Evolutionary conservation across 37 sponge, comb jelly and placozoan genomes (phyloP).

Genomic region (Ephydatia muelleri): DNA sequence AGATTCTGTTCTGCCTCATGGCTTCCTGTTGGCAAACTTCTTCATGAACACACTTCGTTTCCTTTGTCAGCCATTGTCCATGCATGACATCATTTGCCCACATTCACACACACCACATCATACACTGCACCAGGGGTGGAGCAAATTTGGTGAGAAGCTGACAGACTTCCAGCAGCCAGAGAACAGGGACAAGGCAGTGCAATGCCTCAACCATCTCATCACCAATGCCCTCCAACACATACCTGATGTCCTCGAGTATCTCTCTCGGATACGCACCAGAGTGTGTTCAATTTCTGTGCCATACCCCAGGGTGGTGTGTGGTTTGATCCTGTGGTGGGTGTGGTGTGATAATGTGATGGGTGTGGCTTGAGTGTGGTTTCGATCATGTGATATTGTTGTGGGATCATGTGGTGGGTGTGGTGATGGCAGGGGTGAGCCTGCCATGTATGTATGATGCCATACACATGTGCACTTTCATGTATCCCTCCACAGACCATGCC

Average conservation of each 20-base stretch:
- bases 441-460: too few species aligned
- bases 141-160: constrained; percentile 48
- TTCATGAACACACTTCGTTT: neutral
- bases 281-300: constrained; percentile 89
- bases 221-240: constrained; percentile 80
- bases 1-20: neutral
- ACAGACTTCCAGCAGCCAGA: constrained; percentile 44
- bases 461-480: neutral
- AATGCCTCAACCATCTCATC: constrained; percentile 80
- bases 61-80: neutral
- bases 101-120: neutral
- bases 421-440: too few species aligned
- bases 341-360: neutral
- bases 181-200: constrained; percentile 43
- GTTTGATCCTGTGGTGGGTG: neutral
- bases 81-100: neutral
- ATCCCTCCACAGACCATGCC: constrained; percentile 55
- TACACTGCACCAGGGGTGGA: constrained; percentile 57
- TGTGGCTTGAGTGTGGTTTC: neutral
- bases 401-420: neutral
- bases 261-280: constrained; percentile 58
- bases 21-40: neutral
- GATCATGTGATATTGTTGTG: neutral
- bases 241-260: constrained; percentile 73
- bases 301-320: constrained; percentile 75